phyloP scores from a whole-genome alignment of 2,888 invertebrate genomes.

The Drosophila trichaetosa region DNA sequence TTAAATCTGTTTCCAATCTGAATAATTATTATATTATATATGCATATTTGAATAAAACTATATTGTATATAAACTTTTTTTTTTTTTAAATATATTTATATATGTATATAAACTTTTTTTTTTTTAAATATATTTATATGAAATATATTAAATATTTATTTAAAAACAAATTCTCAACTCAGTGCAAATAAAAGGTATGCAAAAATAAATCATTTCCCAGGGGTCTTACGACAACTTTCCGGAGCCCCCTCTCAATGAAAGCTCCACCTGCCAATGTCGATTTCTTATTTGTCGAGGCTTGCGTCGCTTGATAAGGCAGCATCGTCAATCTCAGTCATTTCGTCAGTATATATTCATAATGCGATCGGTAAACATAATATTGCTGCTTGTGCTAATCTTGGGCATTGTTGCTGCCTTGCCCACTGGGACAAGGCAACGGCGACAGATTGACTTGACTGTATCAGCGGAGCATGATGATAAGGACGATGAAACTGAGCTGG shows the following conservation, averaged over 20 bases:
- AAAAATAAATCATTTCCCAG: neutral
- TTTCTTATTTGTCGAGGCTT: neutral
- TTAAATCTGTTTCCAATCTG: too few species aligned
- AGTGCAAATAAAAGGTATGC: neutral
- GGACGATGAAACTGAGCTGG: conserved; percentile 82
- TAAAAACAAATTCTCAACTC: neutral
- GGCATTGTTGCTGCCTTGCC: conserved; percentile 35
- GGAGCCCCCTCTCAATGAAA: neutral
- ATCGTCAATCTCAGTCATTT: neutral
- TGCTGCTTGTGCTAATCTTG: conserved; percentile 41
- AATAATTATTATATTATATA: neutral
- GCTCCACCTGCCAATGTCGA: neutral
- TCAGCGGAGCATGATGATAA: conserved; percentile 84
- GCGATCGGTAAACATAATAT: conserved; percentile 56
- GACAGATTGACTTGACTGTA: conserved; percentile 83
- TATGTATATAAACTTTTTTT: neutral
- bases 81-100: neutral
- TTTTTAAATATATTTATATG: neutral
- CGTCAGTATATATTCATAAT: conserved; percentile 52
- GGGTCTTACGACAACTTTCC: neutral
- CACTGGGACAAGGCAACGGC: conserved; percentile 49
- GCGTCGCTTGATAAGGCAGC: conserved; percentile 12
- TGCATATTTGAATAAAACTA: neutral
- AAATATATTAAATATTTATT: neutral
- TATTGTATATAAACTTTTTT: too few species aligned